phyloP scores from a whole-genome alignment of 2,888 invertebrate genomes.

The Drosophila antonietae region DNA sequence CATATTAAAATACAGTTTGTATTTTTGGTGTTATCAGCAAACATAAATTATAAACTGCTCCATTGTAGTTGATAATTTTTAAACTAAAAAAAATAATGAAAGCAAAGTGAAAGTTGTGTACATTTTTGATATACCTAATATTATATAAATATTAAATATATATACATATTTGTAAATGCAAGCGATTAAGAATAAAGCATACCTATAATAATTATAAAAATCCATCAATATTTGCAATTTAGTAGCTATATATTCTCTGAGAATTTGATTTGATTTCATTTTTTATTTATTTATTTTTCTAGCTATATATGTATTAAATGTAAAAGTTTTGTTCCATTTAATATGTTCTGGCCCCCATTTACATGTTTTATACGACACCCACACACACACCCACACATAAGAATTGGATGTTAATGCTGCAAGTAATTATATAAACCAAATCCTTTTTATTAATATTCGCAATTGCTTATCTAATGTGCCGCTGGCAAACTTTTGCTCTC shows the following conservation, averaged over 20 bases:
- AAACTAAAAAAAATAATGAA: conserved; percentile 3
- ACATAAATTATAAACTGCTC: conserved; percentile 24
- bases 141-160: conserved; percentile 21
- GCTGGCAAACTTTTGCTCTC: conserved; percentile 17
- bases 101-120: conserved; percentile 56
- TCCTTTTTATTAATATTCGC: too few species aligned
- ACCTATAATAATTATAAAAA: conserved; percentile 38
- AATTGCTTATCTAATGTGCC: conserved; percentile 10
- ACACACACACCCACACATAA: conserved; percentile 6
- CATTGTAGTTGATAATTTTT: conserved; percentile 36
- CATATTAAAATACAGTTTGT: conserved; percentile 24
- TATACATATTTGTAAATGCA: conserved; percentile 54
- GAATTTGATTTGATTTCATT: conserved; percentile 3
- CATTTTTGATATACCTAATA: conserved; percentile 51
- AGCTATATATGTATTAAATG: conserved; percentile 5
- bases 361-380: conserved; percentile 16
- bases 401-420: conserved; percentile 48
- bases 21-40: conserved; percentile 44
- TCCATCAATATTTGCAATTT: neutral
- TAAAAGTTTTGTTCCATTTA: conserved; percentile 2
- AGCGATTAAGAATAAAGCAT: conserved; percentile 72
- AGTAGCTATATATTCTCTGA: neutral
- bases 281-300: neutral
- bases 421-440: conserved; percentile 59
- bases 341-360: conserved; percentile 1